Base-by-base conservation (phyloP, 2,888 invertebrate species). In the Volucella bombylans region DNA sequence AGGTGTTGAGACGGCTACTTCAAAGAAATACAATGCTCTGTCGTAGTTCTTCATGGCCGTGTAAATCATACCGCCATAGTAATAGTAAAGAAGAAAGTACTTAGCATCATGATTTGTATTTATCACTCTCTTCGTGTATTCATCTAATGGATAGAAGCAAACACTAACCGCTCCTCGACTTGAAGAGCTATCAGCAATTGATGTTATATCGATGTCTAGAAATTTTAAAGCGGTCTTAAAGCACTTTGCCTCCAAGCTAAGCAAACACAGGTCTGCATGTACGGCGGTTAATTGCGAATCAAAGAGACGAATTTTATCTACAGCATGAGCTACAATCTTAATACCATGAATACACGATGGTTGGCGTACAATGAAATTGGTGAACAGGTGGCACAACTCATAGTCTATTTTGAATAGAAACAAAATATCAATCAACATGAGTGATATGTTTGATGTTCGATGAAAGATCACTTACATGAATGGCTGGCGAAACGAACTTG, bases 31-130 rank as follows among this genome's bases (percentile, higher is more conserved):
- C 82, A 98, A 92, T 9, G 98, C 98, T 89, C 97, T 94, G 87
- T 98, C 97, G 90, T 96, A 97, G 90, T 98, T 97, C 91, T 98
- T 98, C 89, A 98, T 92, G 11, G 97, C 97, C 72, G 98, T 95
- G 91, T 98, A 99, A 87, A 99, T 97, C 97, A 99, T 98, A 67
- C 99, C 99, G 77, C 98, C 98, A 90, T 99, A 99, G 91, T 99
- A 99, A 91, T 97, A 99, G 91, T 98, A 99, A 0, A 97, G 93
- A 67, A 99, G 93, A 90, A 98, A 98, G 91, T 97, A 96, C 89
- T 92, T 92, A 65, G 92, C 89, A 88, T 92, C 92, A 79, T 90
- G 89, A 96, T 90, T 95, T 94, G 87, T 95, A 95, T 89, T 96
- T 96, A 31, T 31, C 31, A 31, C 31, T 31, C 31, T 31, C 31